Evolutionary conservation across 2,888 invertebrate species (phyloP).

Genomic region (Luperina testacea): DNA sequence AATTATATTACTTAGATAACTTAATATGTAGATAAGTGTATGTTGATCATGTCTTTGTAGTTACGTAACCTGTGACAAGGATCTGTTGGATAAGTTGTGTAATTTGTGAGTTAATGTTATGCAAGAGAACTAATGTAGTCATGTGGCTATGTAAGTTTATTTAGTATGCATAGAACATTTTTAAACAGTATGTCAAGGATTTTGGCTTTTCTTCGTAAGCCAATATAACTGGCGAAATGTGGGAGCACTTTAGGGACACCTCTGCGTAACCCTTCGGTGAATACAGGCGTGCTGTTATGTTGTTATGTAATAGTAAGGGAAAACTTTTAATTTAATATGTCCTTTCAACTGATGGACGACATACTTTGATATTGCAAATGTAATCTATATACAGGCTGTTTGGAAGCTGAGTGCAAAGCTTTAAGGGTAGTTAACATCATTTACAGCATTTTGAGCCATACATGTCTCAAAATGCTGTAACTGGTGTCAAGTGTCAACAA

Average conservation of each 20-base stretch:
- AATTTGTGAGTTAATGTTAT: constrained; percentile 10
- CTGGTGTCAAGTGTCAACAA: too few relatives aligned
- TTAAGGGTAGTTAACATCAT: too few relatives aligned
- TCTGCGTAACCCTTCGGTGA: too few relatives aligned
- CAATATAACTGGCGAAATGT: not conserved
- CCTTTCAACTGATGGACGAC: too few relatives aligned
- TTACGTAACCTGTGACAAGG: constrained; percentile 19
- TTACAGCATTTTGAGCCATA: too few relatives aligned
- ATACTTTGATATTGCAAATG: too few relatives aligned
- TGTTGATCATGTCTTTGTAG: constrained; percentile 22
- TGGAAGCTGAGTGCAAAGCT: too few relatives aligned
- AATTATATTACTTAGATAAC: constrained; percentile 20
- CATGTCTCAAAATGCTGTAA: too few relatives aligned
- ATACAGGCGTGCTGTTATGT: not conserved
- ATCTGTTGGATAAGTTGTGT: constrained; percentile 16
- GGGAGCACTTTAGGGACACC: too few relatives aligned
- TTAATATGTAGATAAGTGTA: not conserved
- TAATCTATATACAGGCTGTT: too few relatives aligned
- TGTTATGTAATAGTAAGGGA: not conserved
- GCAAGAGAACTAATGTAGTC: not conserved
- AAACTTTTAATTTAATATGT: not conserved
- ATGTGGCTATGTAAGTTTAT: not conserved
- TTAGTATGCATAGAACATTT: not conserved
- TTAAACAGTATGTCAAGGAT: not conserved
- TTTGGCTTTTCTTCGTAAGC: not conserved